These are phyloP conservation scores for Acropora yongei DNA, from an alignment of 64 coral and sea anemone genomes.

Conservation along the genomic window DNA sequence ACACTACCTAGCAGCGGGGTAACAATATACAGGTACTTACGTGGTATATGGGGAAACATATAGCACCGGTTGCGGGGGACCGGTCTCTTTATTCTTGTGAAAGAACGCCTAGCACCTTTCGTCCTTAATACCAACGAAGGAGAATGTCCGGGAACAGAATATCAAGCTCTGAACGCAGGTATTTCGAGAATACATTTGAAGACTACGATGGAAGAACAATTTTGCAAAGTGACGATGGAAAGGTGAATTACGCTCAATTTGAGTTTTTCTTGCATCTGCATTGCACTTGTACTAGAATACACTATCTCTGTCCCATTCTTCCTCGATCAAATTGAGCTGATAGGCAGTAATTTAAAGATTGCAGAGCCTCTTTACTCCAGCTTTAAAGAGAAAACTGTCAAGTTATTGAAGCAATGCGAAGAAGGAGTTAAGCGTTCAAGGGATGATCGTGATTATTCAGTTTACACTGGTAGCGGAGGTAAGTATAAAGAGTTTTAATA, in stretches of 20 bases:
- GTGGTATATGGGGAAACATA: too few relatives aligned
- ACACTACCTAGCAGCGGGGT: too few relatives aligned
- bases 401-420: slow-evolving; percentile 70
- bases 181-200: slow-evolving; percentile 84
- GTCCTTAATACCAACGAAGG: too few relatives aligned
- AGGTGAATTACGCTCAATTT: slow-evolving; percentile 31
- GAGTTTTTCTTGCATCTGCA: too few relatives aligned
- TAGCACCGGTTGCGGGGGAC: too few relatives aligned
- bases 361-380: slow-evolving; percentile 64
- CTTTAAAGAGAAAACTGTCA: slow-evolving; percentile 58
- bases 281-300: too few relatives aligned
- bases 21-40: too few relatives aligned
- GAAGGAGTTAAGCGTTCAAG: slow-evolving; percentile 68
- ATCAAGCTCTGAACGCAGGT: slow-evolving; percentile 50
- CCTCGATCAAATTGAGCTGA: too few relatives aligned
- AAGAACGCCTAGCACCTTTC: too few relatives aligned
- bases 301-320: too few relatives aligned
- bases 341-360: slow-evolving; percentile 33
- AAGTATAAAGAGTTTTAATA: neutral
- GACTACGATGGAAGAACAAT: slow-evolving; percentile 73
- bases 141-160: neutral
- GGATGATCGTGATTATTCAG: slow-evolving; percentile 74
- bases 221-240: slow-evolving; percentile 40
- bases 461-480: slow-evolving; percentile 92
- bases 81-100: too few relatives aligned